These are phyloP conservation scores for Drosophila incognita DNA, from an alignment of 2,888 invertebrate genomes.

Conservation along the genomic window DNA sequence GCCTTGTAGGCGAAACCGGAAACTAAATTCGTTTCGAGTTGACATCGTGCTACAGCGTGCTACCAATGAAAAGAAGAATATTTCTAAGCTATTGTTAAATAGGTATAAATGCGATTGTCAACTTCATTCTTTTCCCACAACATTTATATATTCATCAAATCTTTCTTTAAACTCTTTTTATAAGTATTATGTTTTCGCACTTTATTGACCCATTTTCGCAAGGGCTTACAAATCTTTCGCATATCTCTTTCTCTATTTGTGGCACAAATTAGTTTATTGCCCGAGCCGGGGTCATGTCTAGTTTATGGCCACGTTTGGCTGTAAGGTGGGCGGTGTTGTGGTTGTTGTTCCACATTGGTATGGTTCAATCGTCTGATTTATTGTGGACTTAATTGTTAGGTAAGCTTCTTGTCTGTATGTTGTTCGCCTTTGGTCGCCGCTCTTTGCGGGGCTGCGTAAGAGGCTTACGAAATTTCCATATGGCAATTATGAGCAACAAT, in stretches of 20 bases:
- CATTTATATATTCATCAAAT: not conserved
- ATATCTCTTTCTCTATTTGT: slow-evolving; percentile 10
- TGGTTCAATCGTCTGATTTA: slow-evolving; percentile 51
- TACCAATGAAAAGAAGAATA: not conserved
- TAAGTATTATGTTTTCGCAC: slow-evolving; percentile 7
- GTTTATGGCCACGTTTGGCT: slow-evolving; percentile 51
- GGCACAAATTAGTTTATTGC: slow-evolving; percentile 29
- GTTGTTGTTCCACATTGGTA: slow-evolving; percentile 12
- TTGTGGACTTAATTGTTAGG: slow-evolving; percentile 38
- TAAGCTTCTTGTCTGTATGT: slow-evolving; percentile 38
- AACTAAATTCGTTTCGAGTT: not conserved
- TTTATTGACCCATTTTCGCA: slow-evolving; percentile 64
- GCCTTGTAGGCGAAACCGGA: not conserved
- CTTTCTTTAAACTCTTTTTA: not conserved
- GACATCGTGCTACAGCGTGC: not conserved
- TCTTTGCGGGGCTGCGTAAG: slow-evolving; percentile 31
- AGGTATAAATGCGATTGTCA: no score
- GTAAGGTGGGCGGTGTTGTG: slow-evolving; percentile 51
- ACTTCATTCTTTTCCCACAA: not conserved
- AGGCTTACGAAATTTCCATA: slow-evolving; percentile 58
- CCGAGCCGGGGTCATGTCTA: slow-evolving; percentile 25
- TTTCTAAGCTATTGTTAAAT: not conserved
- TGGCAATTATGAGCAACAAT: slow-evolving; percentile 50
- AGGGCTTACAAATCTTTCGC: slow-evolving; percentile 37
- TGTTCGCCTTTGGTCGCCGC: not conserved